Base-by-base conservation (phyloP, 1,140 invertebrate species). In the Pseudomyrmex dendroicus region DNA sequence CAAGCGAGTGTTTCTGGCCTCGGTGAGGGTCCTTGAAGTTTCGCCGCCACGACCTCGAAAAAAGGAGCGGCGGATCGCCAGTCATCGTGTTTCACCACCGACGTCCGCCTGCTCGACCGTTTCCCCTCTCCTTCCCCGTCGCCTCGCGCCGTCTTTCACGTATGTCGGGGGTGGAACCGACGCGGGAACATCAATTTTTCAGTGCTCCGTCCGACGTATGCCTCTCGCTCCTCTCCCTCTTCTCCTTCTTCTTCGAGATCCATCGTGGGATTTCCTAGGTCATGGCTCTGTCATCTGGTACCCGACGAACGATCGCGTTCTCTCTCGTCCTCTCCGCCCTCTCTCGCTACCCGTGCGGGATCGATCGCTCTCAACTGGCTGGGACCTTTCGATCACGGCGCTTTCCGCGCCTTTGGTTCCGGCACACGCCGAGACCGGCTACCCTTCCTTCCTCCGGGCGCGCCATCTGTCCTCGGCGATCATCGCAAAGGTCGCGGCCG, bases 1-100 rank as follows among this genome's bases (percentile, higher is more conserved):
- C 91, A 89, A 89, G 86, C 91, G 91, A 92, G 91, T 92, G 91
- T 92, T 92, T 92, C 91, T 92, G 87, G 91, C 84, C 90, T 87
- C 89, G 84, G 86, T 84, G 88, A 89, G 87, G 89, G 87, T 90
- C 91, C 91, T 92, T 92, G 89, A 92, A 91, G 91, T 92, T 92
- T 92, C 67, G 89, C 91, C 91, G 91, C 90, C 86, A 83, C 82
- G 87, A 90, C 86, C 90, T 90, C 88, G 88, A 92, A 91, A 92
- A 91, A 90, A 88, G 76, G 76, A 78, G 76, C 76, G 76, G 76
- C 86, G 83, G 86, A 92, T 91, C 89, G 90, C 90, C 88, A 91
- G 90, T 92, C 91, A 92, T 91, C 90, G 87, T 89, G 84, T 88
- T 88, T 88, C 86, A 88, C 86, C 86, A 88, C 83, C 86, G 74